Conservation (phyloP, 2,888 invertebrate species). For the Operophtera brumata region DNA sequence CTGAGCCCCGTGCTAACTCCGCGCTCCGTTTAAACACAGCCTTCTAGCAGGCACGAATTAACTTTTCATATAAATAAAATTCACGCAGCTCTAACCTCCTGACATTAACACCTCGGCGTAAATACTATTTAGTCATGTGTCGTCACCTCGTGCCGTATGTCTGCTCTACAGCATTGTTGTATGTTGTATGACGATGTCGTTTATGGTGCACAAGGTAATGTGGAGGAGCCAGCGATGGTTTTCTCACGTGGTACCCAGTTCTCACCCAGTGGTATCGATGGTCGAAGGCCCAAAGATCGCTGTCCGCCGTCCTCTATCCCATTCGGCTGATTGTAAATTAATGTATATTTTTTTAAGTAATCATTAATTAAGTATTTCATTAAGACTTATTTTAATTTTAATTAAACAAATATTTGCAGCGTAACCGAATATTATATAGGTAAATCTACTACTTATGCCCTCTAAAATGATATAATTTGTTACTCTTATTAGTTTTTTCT, state of each 20-base stretch:
- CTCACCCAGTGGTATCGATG: too few relatives aligned
- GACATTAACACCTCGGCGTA: conserved; percentile 80
- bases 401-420: too few relatives aligned
- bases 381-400: too few relatives aligned
- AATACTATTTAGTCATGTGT: conserved; percentile 68
- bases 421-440: too few relatives aligned
- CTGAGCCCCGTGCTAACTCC: conserved; percentile 76
- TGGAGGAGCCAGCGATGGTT: conserved; percentile 1
- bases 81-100: conserved; percentile 80
- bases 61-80: conserved; percentile 81
- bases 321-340: too few relatives aligned
- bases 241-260: neutral
- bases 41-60: conserved; percentile 77
- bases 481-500: too few relatives aligned
- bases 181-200: conserved; percentile 37
- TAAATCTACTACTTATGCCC: too few relatives aligned
- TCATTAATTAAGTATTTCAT: too few relatives aligned
- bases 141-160: conserved; percentile 66
- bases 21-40: conserved; percentile 79
- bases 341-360: too few relatives aligned
- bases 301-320: too few relatives aligned
- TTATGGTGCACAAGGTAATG: conserved; percentile 43
- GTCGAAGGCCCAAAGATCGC: too few relatives aligned
- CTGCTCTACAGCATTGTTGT: conserved; percentile 41
- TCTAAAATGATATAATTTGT: too few relatives aligned